phyloP scores from a whole-genome alignment of 2,888 invertebrate genomes.

The Xanthia icteritia region DNA sequence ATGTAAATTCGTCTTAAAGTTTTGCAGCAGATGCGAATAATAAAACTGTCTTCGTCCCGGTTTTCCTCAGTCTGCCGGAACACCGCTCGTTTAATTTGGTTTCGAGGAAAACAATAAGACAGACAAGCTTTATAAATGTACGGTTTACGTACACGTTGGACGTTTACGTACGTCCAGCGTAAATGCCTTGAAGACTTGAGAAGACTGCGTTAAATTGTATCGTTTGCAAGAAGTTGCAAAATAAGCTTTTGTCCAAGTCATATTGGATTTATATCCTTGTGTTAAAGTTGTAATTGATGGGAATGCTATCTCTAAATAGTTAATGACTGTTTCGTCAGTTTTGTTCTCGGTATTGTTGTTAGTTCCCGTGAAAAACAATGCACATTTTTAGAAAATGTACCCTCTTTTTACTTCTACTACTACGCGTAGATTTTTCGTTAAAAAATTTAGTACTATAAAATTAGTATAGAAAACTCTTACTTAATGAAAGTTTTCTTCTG shows the following conservation, averaged over 20 bases:
- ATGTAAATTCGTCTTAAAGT: background rate
- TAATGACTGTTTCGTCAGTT: constrained; percentile 37
- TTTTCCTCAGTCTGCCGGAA: constrained; percentile 48
- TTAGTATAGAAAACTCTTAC: background rate
- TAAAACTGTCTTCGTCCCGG: constrained; percentile 51
- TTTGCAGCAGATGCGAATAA: constrained; percentile 35
- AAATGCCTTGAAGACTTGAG: constrained; percentile 53
- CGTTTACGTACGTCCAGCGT: constrained; percentile 42
- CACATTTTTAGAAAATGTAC: constrained; percentile 22
- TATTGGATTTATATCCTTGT: constrained; percentile 14
- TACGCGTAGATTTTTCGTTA: background rate
- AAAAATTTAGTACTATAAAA: background rate
- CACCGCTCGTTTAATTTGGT: constrained; percentile 45
- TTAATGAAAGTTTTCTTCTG: too few species aligned
- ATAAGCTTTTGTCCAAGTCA: constrained; percentile 19
- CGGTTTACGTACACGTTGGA: constrained; percentile 73
- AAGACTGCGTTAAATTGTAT: constrained; percentile 32
- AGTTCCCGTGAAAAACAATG: constrained; percentile 21
- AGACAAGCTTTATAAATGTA: constrained; percentile 65
- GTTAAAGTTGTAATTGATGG: constrained; percentile 32
- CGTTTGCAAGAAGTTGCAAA: constrained; percentile 33
- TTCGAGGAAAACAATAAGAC: constrained; percentile 55
- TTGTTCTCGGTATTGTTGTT: constrained; percentile 23
- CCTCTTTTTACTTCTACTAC: background rate
- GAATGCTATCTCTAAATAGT: background rate